phyloP scores from a whole-genome alignment of 2,113 vertebrate genomes.

The Verasper variegatus region DNA sequence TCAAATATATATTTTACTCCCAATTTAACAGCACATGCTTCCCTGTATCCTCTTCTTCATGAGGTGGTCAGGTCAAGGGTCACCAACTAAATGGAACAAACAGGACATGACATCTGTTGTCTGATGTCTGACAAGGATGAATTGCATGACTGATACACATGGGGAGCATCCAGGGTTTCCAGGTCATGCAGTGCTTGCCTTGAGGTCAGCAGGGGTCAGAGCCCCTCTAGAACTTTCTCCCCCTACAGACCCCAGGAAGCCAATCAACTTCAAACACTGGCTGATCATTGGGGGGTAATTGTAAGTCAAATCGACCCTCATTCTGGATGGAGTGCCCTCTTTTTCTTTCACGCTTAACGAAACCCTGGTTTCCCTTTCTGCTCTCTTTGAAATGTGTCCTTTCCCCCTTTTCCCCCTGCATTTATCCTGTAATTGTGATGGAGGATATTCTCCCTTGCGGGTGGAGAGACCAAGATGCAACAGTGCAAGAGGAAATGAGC shows the following conservation, averaged over 20 bases:
- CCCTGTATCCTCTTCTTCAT: neutral
- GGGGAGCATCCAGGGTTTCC: conserved; percentile 57
- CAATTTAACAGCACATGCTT: conserved; percentile 11
- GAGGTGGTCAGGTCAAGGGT: conserved; percentile 47
- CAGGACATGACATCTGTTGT: conserved; percentile 81
- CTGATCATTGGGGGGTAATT: conserved; percentile 66
- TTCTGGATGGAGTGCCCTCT: conserved; percentile 23
- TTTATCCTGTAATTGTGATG: conserved; percentile 41
- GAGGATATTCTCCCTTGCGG: conserved; percentile 26
- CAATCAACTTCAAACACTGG: conserved; percentile 73
- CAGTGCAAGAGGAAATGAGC: neutral
- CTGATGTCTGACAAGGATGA: conserved; percentile 74
- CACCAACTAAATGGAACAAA: conserved; percentile 42
- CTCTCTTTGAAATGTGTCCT: conserved; percentile 28
- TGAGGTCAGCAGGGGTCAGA: conserved; percentile 58
- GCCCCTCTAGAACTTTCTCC: conserved; percentile 45
- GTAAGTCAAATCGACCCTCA: conserved; percentile 61
- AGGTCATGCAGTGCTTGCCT: conserved; percentile 45
- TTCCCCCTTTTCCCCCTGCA: conserved; percentile 5
- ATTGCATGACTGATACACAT: conserved; percentile 78
- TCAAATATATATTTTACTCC: neutral
- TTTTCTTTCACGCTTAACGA: conserved; percentile 33
- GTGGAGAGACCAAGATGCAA: conserved; percentile 10
- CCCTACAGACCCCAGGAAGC: conserved; percentile 64
- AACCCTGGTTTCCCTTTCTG: conserved; percentile 34